A percentile compares a stretch with the other conserved stretches of the same genome.
These are phyloP conservation scores for Scelioninae gen. 1 DNA, from an alignment of 2,888 invertebrate genomes.

Conservation along the genomic window DNA sequence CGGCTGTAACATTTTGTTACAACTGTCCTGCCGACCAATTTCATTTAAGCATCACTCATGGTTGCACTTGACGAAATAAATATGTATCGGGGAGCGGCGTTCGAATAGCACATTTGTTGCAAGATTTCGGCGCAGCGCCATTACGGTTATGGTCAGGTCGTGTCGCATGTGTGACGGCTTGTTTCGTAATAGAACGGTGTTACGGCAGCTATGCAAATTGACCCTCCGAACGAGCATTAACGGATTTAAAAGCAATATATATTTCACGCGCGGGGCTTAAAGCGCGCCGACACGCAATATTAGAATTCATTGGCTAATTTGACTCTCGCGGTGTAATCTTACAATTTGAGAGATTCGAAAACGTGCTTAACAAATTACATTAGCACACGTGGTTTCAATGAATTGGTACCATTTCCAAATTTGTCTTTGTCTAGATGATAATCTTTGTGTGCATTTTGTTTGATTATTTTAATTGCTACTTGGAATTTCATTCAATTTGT, in stretches of 20 bases:
- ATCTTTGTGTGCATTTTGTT: neutral
- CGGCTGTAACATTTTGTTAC: constrained; percentile 22
- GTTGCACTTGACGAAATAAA: constrained; percentile 11
- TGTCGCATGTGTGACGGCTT: constrained; percentile 66
- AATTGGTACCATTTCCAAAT: constrained; percentile 8
- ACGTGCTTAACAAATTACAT: constrained; percentile 65
- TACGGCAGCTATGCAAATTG: constrained; percentile 81
- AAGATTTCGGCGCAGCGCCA: constrained; percentile 43
- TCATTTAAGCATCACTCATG: neutral
- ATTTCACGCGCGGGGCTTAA: constrained; percentile 73
- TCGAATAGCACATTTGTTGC: constrained; percentile 41
- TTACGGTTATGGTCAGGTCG: constrained; percentile 46
- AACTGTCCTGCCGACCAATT: neutral
- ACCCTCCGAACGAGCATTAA: constrained; percentile 78
- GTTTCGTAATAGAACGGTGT: constrained; percentile 67
- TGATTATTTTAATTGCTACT: constrained; percentile 10
- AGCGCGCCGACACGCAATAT: constrained; percentile 74
- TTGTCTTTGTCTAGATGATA: constrained; percentile 7
- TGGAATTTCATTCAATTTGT: too few species aligned
- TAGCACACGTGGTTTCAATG: constrained; percentile 21
- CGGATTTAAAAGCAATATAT: constrained; percentile 83
- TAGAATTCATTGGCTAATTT: constrained; percentile 79
- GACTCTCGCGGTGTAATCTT: constrained; percentile 72
- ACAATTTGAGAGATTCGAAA: constrained; percentile 65
- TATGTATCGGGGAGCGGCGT: constrained; percentile 2